Evolutionary conservation across 2,113 vertebrate species (phyloP).

Genomic region (Xenotilapia caudafasciata): DNA sequence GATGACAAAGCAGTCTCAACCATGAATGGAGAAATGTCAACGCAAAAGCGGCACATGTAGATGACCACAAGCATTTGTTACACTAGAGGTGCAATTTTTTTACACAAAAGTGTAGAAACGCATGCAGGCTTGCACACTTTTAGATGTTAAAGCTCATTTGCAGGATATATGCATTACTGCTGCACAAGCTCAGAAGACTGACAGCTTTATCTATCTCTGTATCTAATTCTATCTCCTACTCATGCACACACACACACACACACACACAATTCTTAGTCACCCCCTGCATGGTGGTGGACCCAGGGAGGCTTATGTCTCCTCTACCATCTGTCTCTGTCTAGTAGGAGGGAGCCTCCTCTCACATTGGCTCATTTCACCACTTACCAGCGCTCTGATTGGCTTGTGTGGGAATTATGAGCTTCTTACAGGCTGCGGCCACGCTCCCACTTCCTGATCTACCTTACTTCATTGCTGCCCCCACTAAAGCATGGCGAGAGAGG

Average conservation of each 20-base stretch:
- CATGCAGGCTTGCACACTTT: not conserved
- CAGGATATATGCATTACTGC: not conserved
- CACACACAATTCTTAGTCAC: not conserved
- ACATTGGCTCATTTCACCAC: not conserved
- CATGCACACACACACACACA: not conserved
- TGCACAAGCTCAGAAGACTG: not conserved
- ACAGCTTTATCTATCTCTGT: not conserved
- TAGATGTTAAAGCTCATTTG: not conserved
- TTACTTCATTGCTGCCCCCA: slow-evolving; percentile 1
- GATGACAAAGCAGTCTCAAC: not conserved
- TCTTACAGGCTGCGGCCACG: not conserved
- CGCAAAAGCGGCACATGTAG: not conserved
- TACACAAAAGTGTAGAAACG: not conserved
- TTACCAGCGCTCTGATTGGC: slow-evolving; percentile 18
- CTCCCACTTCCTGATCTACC: slow-evolving; percentile 37
- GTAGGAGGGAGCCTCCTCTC: not conserved
- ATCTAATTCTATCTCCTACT: slow-evolving; percentile 3
- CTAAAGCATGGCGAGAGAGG: not conserved
- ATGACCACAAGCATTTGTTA: not conserved
- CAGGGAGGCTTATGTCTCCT: slow-evolving; percentile 38
- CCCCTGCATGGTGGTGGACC: slow-evolving; percentile 9
- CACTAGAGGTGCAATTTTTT: not conserved
- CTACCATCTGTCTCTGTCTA: slow-evolving; percentile 57
- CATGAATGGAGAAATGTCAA: not conserved
- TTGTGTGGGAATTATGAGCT: not conserved